These are phyloP conservation scores for Graphium colonna DNA, from an alignment of 2,888 invertebrate genomes.

Conservation along the genomic window DNA sequence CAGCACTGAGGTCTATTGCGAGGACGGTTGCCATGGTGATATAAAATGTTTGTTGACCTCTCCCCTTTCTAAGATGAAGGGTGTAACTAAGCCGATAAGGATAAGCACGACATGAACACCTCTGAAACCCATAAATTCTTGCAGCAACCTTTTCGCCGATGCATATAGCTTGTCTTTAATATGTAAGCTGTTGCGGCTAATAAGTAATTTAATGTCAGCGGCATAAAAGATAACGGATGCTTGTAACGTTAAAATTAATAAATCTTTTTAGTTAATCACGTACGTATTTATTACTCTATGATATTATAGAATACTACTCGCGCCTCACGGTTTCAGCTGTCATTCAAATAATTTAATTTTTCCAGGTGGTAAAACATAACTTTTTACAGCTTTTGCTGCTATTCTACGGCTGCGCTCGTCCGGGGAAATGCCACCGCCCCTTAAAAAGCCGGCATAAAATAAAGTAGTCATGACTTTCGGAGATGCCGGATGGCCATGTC, in stretches of 20 bases:
- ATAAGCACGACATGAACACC: slow-evolving; percentile 21
- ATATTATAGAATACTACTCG: background rate
- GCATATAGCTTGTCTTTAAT: background rate
- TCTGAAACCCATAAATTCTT: slow-evolving; percentile 8
- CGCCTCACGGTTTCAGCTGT: background rate
- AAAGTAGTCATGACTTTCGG: too few species aligned
- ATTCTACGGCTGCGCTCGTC: too few species aligned
- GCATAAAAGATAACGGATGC: slow-evolving; percentile 1
- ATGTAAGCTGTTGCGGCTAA: slow-evolving; percentile 15
- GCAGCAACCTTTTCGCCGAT: slow-evolving; percentile 9
- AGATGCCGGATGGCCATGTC: too few species aligned
- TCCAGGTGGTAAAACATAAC: too few species aligned
- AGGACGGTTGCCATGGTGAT: slow-evolving; percentile 1
- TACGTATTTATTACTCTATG: background rate
- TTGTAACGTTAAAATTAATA: slow-evolving; percentile 20
- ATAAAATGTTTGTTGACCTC: slow-evolving; percentile 20
- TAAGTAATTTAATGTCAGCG: slow-evolving; percentile 24
- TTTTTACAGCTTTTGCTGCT: too few species aligned
- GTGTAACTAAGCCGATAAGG: slow-evolving; percentile 22
- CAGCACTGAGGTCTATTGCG: slow-evolving; percentile 3
- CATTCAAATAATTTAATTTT: background rate
- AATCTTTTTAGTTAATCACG: slow-evolving; percentile 7
- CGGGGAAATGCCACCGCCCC: too few species aligned
- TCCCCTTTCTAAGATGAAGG: slow-evolving; percentile 20
- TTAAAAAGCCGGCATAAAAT: too few species aligned